phyloP scores from a whole-genome alignment of 2,113 vertebrate genomes.

The Gavia stellata region DNA sequence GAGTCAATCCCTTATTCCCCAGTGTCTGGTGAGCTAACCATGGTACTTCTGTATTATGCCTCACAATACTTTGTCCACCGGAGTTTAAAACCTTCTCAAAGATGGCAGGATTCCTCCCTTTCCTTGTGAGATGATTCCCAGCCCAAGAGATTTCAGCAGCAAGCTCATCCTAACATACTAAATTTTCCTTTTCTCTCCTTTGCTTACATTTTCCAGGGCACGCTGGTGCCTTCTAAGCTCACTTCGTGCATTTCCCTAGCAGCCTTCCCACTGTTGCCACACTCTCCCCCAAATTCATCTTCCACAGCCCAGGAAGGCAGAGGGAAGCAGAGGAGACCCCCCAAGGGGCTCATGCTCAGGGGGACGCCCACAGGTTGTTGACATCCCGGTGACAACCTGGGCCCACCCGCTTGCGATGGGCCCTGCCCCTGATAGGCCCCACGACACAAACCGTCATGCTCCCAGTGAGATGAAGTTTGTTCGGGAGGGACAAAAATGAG shows the following conservation, averaged over 20 bases:
- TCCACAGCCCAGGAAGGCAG: neutral
- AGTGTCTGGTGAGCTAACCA: neutral
- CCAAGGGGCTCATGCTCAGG: too few relatives aligned
- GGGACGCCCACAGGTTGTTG: rapidly evolving
- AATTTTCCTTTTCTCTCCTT: neutral
- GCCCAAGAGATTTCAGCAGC: neutral
- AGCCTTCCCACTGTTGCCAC: neutral
- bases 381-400: too few relatives aligned
- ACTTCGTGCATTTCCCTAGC: neutral
- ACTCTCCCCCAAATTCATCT: too few relatives aligned
- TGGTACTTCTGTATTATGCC: neutral
- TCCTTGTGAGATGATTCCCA: neutral
- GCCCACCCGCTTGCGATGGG: neutral
- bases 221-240: neutral
- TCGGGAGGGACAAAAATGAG: neutral
- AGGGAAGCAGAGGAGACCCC: neutral
- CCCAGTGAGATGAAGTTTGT: rapidly evolving
- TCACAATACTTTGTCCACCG: neutral
- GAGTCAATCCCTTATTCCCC: too few relatives aligned
- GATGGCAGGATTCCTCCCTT: neutral
- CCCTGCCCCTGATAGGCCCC: too few relatives aligned
- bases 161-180: neutral
- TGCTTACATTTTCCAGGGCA: neutral
- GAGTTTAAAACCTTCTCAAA: neutral
- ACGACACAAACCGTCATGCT: neutral